These are phyloP conservation scores for Drosophila triauraria DNA, from an alignment of 1,140 invertebrate species.

Conservation along the genomic window DNA sequence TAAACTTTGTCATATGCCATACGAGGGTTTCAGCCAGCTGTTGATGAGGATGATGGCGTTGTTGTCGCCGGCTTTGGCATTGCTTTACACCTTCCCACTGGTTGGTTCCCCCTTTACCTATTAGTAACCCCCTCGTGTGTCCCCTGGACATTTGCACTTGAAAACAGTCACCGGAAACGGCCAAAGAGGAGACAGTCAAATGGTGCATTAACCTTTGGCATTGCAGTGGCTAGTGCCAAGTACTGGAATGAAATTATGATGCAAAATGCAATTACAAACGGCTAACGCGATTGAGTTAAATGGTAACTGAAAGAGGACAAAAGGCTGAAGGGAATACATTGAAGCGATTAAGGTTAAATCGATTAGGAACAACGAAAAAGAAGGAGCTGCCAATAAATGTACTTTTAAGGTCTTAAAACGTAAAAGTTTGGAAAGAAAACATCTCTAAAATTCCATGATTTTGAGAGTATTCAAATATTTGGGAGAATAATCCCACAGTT, in stretches of 20 bases:
- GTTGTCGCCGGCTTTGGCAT: constrained; percentile 50
- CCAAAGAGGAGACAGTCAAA: constrained; percentile 62
- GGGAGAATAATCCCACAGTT: too few species aligned
- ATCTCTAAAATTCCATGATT: neutral
- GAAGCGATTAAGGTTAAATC: constrained; percentile 19
- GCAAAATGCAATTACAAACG: constrained; percentile 29
- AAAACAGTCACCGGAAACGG: constrained; percentile 55
- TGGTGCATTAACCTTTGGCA: constrained; percentile 76
- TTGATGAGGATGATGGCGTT: constrained; percentile 49
- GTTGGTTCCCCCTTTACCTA: neutral
- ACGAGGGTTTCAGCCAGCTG: constrained; percentile 17
- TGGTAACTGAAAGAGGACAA: constrained; percentile 1
- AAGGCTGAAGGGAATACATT: neutral
- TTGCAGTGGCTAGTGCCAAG: constrained; percentile 30
- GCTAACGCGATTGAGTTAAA: constrained; percentile 23
- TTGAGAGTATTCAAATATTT: too few species aligned
- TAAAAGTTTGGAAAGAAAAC: neutral
- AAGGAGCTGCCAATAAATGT: too few species aligned
- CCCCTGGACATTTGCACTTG: constrained; percentile 66
- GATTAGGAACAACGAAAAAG: neutral
- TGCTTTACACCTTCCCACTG: constrained; percentile 50
- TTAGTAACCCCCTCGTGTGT: neutral
- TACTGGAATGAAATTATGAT: constrained; percentile 42
- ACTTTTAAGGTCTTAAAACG: neutral
- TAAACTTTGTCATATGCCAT: constrained; percentile 78